Conservation (phyloP, 2,113 vertebrate genomes). For the Syrmaticus mikado region DNA sequence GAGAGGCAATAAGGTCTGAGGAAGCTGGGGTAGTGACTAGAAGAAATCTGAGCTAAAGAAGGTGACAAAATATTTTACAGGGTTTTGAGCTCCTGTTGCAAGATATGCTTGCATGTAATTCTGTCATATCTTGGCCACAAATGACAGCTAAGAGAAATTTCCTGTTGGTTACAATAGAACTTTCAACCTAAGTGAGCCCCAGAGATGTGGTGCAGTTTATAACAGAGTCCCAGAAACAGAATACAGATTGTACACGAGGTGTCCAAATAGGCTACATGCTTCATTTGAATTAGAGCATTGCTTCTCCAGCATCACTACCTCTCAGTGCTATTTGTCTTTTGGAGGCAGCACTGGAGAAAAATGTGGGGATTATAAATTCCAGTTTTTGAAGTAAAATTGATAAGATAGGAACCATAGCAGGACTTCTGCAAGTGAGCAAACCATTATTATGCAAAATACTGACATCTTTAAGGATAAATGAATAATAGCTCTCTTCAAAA, state of each 20-base stretch:
- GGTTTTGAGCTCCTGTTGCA: neutral
- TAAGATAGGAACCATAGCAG: neutral
- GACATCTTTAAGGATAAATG: neutral
- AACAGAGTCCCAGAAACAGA: neutral
- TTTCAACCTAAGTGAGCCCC: neutral
- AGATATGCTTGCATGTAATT: neutral
- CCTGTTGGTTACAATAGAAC: neutral
- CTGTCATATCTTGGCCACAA: neutral
- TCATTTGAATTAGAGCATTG: rapidly evolving
- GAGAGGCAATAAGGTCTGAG: neutral
- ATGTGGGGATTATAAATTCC: neutral
- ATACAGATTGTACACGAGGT: neutral
- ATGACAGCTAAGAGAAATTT: neutral
- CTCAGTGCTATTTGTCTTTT: neutral
- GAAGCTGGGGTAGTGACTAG: neutral
- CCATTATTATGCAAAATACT: neutral
- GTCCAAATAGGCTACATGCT: neutral
- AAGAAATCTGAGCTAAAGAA: neutral
- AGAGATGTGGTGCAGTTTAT: neutral
- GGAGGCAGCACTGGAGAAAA: neutral
- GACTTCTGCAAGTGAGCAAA: constrained; percentile 5
- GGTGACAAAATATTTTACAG: neutral
- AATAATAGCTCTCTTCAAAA: constrained; percentile 14
- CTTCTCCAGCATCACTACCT: neutral
- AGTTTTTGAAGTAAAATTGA: neutral